A percentile compares a stretch with the other conserved stretches of the same genome.
phyloP scores from a whole-genome alignment of 2,113 vertebrate genomes.

The Grus americana region DNA sequence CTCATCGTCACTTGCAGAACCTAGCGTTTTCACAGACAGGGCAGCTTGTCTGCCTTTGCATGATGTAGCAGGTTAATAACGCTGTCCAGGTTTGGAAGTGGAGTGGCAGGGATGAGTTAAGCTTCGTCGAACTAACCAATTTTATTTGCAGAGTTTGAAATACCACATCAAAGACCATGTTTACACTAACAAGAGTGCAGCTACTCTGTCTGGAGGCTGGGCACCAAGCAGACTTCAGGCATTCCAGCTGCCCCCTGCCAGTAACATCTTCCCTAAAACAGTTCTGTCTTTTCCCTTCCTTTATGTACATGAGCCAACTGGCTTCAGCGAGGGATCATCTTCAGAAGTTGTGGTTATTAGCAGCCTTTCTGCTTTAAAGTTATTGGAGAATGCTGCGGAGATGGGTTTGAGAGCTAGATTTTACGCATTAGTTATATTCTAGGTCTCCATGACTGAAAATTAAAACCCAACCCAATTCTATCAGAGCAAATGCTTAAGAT shows the following conservation, averaged over 20 bases:
- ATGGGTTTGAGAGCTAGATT: background rate
- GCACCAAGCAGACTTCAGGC: background rate
- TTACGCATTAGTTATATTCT: background rate
- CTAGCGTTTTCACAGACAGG: background rate
- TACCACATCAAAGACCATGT: background rate
- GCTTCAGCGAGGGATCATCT: background rate
- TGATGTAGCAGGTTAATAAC: background rate
- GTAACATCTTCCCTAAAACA: too few relatives aligned
- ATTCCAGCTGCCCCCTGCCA: background rate
- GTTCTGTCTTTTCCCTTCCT: background rate
- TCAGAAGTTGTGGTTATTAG: background rate
- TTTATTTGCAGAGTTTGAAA: background rate
- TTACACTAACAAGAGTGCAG: background rate
- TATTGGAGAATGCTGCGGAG: background rate
- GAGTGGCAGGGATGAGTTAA: background rate
- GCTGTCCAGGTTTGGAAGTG: background rate
- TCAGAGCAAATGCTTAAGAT: background rate
- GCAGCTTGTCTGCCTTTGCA: background rate
- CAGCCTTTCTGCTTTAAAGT: background rate
- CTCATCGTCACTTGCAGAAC: slow-evolving; percentile 51
- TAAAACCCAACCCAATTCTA: background rate
- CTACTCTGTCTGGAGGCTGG: background rate
- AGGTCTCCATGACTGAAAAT: background rate
- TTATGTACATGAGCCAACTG: background rate
- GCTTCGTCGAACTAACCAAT: background rate